phyloP scores from a whole-genome alignment of 2,888 invertebrate species.

The Hydrotaea diabolus region DNA sequence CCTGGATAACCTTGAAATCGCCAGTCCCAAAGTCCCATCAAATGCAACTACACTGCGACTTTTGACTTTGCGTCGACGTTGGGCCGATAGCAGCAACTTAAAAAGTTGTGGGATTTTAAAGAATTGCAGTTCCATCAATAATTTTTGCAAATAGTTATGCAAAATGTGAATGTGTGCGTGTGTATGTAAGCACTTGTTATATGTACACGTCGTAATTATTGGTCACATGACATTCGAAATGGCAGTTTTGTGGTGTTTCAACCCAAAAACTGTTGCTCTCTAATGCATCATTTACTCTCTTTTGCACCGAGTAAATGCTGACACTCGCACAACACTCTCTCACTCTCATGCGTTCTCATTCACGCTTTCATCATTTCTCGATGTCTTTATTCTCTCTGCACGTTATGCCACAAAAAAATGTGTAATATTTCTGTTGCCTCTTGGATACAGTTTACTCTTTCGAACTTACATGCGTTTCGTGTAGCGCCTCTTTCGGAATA shows the following conservation, averaged over 20 bases:
- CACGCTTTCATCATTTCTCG: background rate
- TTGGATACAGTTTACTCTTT: slow-evolving; percentile 33
- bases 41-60: background rate
- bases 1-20: slow-evolving; percentile 59
- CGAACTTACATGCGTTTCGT: slow-evolving; percentile 46
- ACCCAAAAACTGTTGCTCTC: slow-evolving; percentile 63
- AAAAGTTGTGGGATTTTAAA: background rate
- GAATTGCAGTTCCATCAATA: background rate
- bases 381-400: background rate
- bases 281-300: slow-evolving; percentile 25
- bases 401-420: slow-evolving; percentile 7
- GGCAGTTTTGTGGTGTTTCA: slow-evolving; percentile 28
- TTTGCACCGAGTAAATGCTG: background rate
- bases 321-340: background rate
- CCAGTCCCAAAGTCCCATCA: background rate
- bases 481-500: slow-evolving; percentile 23
- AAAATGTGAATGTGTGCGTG: background rate
- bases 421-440: slow-evolving; percentile 24
- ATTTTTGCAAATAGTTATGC: slow-evolving; percentile 20
- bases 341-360: background rate
- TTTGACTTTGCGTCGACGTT: background rate
- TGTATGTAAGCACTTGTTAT: slow-evolving; percentile 12
- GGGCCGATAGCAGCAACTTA: background rate
- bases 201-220: slow-evolving; percentile 33
- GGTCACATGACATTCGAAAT: slow-evolving; percentile 60